Evolutionary conservation across 2,113 vertebrate species (phyloP).

Genomic region (Herpailurus yagouaroundi): DNA sequence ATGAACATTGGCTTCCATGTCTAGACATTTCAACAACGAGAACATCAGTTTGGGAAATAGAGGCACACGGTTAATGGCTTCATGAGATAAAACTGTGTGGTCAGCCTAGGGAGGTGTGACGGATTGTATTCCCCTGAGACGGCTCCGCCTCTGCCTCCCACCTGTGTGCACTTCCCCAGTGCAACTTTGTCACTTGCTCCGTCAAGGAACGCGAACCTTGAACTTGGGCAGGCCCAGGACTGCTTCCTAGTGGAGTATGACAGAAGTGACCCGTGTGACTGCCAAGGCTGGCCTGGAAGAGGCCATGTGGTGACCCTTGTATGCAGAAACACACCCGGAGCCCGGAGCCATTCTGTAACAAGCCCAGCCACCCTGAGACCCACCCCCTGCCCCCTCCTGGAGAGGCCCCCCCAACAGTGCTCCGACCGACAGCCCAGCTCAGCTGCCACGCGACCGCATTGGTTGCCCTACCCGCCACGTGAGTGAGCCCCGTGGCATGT

Average conservation of each 20-base stretch:
- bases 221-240: background rate
- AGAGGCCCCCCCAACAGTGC: background rate
- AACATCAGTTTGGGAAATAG: background rate
- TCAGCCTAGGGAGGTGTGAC: background rate
- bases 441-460: background rate
- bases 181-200: background rate
- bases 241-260: background rate
- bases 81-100: background rate
- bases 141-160: background rate
- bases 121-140: background rate
- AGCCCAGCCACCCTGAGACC: background rate
- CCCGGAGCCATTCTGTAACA: background rate
- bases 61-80: background rate
- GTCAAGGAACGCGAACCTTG: background rate
- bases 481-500: background rate
- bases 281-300: background rate
- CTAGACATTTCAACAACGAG: background rate
- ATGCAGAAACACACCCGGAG: background rate
- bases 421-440: background rate
- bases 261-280: background rate
- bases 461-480: background rate
- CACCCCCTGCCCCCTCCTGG: too few species aligned
- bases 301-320: background rate
- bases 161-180: background rate
- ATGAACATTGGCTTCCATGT: background rate